These are phyloP conservation scores for Euglossa dilemma DNA, from an alignment of 1,140 invertebrate species.

Conservation along the genomic window DNA sequence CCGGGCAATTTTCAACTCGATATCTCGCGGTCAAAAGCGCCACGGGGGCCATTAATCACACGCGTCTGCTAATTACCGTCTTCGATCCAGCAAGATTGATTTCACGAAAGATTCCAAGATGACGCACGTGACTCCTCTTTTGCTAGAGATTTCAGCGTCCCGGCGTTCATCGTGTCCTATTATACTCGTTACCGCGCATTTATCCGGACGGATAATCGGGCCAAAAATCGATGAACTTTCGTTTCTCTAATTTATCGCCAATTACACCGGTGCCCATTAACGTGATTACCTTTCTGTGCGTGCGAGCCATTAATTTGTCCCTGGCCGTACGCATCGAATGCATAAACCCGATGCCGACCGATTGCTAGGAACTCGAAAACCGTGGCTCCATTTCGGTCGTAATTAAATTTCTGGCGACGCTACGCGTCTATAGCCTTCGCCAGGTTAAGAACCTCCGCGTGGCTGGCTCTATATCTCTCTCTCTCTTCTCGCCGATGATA, in stretches of 20 bases:
- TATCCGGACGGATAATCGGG: not conserved
- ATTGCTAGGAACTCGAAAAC: conserved; percentile 34
- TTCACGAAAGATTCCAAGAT: not conserved
- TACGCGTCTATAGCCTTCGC: not conserved
- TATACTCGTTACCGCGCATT: too few species aligned
- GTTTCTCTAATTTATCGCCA: conserved; percentile 37
- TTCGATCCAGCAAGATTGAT: not conserved
- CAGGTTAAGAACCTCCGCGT: conserved; percentile 50
- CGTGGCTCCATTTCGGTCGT: not conserved
- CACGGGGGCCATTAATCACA: conserved; percentile 7
- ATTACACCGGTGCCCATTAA: conserved; percentile 38
- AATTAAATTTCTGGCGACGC: conserved; percentile 32
- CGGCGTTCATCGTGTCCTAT: too few species aligned
- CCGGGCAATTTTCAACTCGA: conserved; percentile 47
- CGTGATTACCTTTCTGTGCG: conserved; percentile 27
- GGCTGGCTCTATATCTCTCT: too few species aligned
- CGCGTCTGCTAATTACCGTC: conserved; percentile 13
- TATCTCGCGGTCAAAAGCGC: conserved; percentile 17
- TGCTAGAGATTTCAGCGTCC: too few species aligned
- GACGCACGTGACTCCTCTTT: not conserved
- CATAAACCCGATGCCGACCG: not conserved
- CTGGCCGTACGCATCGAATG: not conserved
- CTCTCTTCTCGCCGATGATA: not conserved
- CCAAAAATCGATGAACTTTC: conserved; percentile 19
- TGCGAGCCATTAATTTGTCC: conserved; percentile 20